A percentile compares a stretch with the other conserved stretches of the same genome.
These are phyloP conservation scores for Micrasema longulum DNA, from an alignment of 1,140 invertebrate genomes.

Conservation along the genomic window DNA sequence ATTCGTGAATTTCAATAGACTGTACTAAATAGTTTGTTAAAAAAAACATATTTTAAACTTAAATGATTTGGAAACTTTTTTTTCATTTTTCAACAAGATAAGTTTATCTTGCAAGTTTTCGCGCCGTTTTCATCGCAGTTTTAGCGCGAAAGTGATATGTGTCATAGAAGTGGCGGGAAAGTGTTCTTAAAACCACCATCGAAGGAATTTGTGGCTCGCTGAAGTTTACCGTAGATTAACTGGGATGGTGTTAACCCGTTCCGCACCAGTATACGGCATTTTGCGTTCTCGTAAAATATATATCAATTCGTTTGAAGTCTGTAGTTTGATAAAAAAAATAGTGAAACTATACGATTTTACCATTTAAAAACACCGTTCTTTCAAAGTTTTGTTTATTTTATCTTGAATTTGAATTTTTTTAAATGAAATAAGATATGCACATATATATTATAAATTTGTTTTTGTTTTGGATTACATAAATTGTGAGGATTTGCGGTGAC, in stretches of 20 bases:
- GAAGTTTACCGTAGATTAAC: conserved; percentile 20
- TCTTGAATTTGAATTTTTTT: not conserved
- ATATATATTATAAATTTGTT: no score
- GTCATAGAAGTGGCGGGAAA: conserved; percentile 9
- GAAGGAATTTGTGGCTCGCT: conserved; percentile 25
- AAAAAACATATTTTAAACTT: no score
- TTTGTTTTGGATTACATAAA: no score
- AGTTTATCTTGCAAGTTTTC: not conserved
- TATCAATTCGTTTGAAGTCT: not conserved
- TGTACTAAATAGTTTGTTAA: no score
- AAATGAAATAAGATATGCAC: not conserved
- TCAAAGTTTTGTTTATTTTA: not conserved
- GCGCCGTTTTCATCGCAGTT: conserved; percentile 17
- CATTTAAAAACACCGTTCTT: not conserved
- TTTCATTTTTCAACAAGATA: no score
- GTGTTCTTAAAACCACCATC: not conserved
- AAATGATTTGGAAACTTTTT: no score
- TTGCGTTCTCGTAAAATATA: no score
- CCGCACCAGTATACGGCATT: not conserved
- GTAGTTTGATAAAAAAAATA: not conserved
- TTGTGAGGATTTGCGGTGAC: no score
- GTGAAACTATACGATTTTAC: no score
- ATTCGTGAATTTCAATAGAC: no score
- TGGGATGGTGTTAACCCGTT: conserved; percentile 20
- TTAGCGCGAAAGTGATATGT: conserved; percentile 28